Percentiles rank a stretch among this genome's conserved stretches.
phyloP scores from a whole-genome alignment of 2,888 invertebrate species.

The Mycalesis mineus region DNA sequence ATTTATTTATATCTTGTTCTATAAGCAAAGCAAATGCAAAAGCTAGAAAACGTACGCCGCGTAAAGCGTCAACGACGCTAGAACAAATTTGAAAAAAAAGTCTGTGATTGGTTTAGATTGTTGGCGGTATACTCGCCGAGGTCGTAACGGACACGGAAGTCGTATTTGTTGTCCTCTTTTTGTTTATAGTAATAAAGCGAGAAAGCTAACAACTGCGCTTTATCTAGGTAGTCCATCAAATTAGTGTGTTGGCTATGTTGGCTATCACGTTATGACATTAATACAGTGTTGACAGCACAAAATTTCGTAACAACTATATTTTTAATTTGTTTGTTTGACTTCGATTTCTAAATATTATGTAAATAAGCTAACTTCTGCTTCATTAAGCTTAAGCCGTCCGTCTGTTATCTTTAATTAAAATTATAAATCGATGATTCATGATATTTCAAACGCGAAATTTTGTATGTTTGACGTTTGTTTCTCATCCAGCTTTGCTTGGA shows the following conservation, averaged over 20 bases:
- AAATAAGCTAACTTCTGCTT: too few species aligned
- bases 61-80: constrained; percentile 66
- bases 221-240: neutral
- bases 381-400: too few species aligned
- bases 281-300: neutral
- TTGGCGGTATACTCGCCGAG: constrained; percentile 33
- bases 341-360: too few species aligned
- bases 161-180: constrained; percentile 9
- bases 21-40: constrained; percentile 32
- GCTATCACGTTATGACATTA: neutral
- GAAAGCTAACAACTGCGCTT: neutral
- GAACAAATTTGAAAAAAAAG: constrained; percentile 58
- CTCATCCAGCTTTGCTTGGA: too few species aligned
- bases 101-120: constrained; percentile 60
- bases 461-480: too few species aligned
- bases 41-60: constrained; percentile 5
- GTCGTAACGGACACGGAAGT: constrained; percentile 25
- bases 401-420: too few species aligned
- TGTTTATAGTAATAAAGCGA: neutral
- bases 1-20: neutral
- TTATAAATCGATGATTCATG: too few species aligned
- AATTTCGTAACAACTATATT: neutral
- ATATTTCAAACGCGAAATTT: too few species aligned
- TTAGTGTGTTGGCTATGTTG: neutral
- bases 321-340: too few species aligned